phyloP scores from a whole-genome alignment of 2,797 vertebrate species.

The Podargus strigoides region DNA sequence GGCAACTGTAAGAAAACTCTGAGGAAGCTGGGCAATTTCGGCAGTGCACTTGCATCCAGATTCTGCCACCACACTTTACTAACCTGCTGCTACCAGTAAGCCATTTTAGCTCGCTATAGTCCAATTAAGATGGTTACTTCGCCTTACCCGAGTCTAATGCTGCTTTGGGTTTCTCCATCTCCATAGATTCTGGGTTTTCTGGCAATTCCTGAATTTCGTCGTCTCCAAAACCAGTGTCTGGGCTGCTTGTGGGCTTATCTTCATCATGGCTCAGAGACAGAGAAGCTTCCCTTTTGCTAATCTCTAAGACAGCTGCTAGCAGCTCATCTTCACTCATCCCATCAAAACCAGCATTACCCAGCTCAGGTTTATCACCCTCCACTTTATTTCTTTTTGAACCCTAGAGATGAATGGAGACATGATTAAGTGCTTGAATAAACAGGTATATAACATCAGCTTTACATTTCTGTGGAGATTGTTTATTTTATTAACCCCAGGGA shows the following conservation, averaged over 20 bases:
- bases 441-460: background rate
- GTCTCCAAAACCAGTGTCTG: slow-evolving; percentile 94
- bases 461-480: background rate
- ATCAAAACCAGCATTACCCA: slow-evolving; percentile 75
- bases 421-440: slow-evolving; percentile 10
- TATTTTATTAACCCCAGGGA: background rate
- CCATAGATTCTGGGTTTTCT: slow-evolving; percentile 82
- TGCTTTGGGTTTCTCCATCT: slow-evolving; percentile 80
- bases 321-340: slow-evolving; percentile 92
- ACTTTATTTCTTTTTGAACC: slow-evolving; percentile 71
- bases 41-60: background rate
- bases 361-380: slow-evolving; percentile 72
- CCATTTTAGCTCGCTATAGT: background rate
- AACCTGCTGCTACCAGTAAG: background rate
- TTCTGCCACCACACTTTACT: background rate
- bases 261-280: slow-evolving; percentile 71
- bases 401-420: slow-evolving; percentile 41
- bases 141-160: slow-evolving; percentile 73
- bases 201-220: slow-evolving; percentile 87
- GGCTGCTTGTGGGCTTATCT: slow-evolving; percentile 90
- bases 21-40: background rate
- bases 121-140: background rate
- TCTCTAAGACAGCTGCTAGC: slow-evolving; percentile 89
- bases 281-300: slow-evolving; percentile 86
- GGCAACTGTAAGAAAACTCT: background rate